Base-by-base conservation (phyloP, 2,888 invertebrate genomes). In the Trachelus troglodyta region DNA sequence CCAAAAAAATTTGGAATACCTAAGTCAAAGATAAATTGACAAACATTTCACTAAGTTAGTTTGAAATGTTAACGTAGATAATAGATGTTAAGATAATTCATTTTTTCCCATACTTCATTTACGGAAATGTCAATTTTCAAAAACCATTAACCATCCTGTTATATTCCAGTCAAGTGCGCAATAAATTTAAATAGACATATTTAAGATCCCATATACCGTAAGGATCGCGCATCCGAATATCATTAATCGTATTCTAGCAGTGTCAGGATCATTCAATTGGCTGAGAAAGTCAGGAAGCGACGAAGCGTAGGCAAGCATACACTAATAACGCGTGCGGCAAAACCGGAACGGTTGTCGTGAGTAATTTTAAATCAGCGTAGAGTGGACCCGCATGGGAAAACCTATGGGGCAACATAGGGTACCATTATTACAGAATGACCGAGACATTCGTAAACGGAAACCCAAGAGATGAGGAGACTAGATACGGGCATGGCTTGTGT, bases 401-500 rank as follows among this genome's bases (percentile, higher is more conserved):
- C 74, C 75, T 74, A 80, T 75, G 78, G 81, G 78, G 56, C 76
- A 73, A 68, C 76, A 77, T 56, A 76, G 74, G 74, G 68, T 56
- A 77, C 78, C 73, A 84, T 81, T 81, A 79, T 83, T 80, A 81
- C 75, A 75, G 81, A 83, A 83, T 81, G 76, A 80, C 79, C 73
- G 78, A 34, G 71, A 31, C 71, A 71, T 71, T 71, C 71, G 12
- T 71, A 71, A 34, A 71, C 71, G 71, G 31, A 71, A 71, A 71
- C 71, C 71, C 56, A 56, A 56, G 56, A 56, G 56, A 56, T 9
- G 56, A 56, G 31, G 31, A 34, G 33, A 34, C 71, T 71, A 78
- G 74, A 86, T 84, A 84, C 78, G 84, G 86, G 83, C 83, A 80
- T 74, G 79, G 76, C 75, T 79, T 81, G 78, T 82, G 82, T 83